Evolutionary conservation across 2,888 invertebrate genomes (phyloP), one percentile per base, ranked within the genome.

Genomic region (Gasteruption jaculator): DNA sequence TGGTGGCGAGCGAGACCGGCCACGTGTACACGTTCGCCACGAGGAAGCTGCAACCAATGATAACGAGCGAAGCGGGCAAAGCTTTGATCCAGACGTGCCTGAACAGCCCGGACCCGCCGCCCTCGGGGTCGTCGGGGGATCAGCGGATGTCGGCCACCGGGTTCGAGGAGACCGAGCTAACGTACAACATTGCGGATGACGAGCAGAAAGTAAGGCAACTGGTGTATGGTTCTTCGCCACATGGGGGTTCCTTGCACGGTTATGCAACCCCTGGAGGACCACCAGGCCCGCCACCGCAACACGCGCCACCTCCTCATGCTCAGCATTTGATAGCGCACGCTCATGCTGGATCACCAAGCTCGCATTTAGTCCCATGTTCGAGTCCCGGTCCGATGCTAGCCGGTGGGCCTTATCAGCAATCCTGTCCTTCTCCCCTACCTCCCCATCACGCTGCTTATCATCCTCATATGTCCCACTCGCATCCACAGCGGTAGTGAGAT

Each of bases 1-100:
- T 99, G 68, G 97, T 99, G 54, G 97, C 97, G 47, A 95, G 93
- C 52, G 97, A 96, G 74, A 97, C 97, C 14, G 97, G 97, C 39
- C 99, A 99, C 76, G 99, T 99, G 64, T 99, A 99, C 77, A 99
- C 99, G 49, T 99, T 97, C 76, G 97, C 99, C 50, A 99, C 99
- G 57, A 83, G 95, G 57, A 95, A 95, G 73, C 81, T 99, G 39
- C 95, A 96, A 74, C 99, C 99, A 55, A 99, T 99, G 96, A 97
- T 99, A 73, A 96, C 95, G 33, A 95, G 95, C 57, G 90, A 91
- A 71, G 88, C 90, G 45, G 97, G 97, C 56, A 97, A 99, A 74
- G 89, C 94, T 53, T 79, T 99, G 58, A 99, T 99, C 65, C 97
- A 99, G 77, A 96, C 95, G 57, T 99, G 99, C 74, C 83, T 99